Percentiles rank a stretch among this genome's conserved stretches.
phyloP scores from a whole-genome alignment of 2,113 vertebrate genomes.

The Chascanopsetta lugubris region DNA sequence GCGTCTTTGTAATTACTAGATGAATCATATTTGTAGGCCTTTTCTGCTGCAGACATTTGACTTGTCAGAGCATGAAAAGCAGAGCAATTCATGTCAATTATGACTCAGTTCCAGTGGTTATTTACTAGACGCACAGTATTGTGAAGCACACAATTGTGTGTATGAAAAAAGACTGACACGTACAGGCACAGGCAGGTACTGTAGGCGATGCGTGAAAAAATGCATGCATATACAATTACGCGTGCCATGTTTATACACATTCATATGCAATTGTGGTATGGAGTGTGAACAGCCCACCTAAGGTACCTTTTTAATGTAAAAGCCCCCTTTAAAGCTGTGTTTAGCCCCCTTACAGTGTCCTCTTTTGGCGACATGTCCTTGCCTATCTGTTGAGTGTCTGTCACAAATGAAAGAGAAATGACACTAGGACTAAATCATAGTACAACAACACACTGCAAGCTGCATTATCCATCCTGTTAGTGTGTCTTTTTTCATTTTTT shows the following conservation, averaged over 20 bases:
- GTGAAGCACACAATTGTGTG: background rate
- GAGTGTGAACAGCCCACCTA: background rate
- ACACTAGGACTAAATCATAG: background rate
- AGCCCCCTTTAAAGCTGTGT: background rate
- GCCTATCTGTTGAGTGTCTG: background rate
- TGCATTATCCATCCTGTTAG: background rate
- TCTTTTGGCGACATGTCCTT: background rate
- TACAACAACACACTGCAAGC: background rate
- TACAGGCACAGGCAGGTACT: no score
- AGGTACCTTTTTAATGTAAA: background rate
- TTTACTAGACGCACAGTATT: background rate
- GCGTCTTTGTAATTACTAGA: background rate
- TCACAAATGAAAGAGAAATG: constrained; percentile 6
- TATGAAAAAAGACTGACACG: no score
- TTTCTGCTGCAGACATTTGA: constrained; percentile 7
- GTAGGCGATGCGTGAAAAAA: background rate
- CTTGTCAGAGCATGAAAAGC: background rate
- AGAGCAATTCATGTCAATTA: background rate
- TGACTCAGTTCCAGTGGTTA: constrained; percentile 5
- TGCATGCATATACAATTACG: background rate
- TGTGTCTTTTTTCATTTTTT: background rate
- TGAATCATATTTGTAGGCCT: background rate
- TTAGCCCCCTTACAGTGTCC: background rate
- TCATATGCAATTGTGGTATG: background rate
- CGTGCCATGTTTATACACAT: background rate